These are phyloP conservation scores for Pogonomyrmex californicus DNA, from an alignment of 1,140 invertebrate genomes.

Conservation along the genomic window DNA sequence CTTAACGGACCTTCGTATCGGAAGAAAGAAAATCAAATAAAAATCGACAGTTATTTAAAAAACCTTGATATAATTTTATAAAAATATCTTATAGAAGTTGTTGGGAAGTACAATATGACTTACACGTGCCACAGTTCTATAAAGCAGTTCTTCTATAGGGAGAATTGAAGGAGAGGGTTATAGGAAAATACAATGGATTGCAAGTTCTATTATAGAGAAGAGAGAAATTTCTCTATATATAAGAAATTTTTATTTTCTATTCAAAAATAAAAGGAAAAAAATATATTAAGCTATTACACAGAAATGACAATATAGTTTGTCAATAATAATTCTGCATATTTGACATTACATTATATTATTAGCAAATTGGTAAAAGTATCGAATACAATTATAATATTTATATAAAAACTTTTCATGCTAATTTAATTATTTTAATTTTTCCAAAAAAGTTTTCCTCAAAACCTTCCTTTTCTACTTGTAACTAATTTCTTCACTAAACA, in stretches of 20 bases:
- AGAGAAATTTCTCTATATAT: not conserved
- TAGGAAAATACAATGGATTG: slow-evolving; percentile 18
- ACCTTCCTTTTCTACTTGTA: not conserved
- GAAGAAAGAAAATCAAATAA: slow-evolving; percentile 22
- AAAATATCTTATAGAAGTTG: slow-evolving; percentile 16
- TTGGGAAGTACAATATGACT: slow-evolving; percentile 16
- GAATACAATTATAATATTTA: not conserved
- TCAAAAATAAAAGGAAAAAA: not conserved
- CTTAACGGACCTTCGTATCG: slow-evolving; percentile 4
- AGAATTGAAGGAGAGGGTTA: slow-evolving; percentile 3
- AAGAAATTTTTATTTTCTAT: not conserved
- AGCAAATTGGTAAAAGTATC: not conserved
- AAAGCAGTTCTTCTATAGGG: not conserved
- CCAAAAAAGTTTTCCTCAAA: not conserved
- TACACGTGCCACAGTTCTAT: slow-evolving; percentile 35
- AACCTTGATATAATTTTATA: slow-evolving; percentile 35
- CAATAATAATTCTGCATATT: not conserved
- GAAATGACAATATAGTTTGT: not conserved
- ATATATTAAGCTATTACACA: not conserved
- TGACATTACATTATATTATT: slow-evolving; percentile 4
- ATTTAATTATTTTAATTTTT: not conserved
- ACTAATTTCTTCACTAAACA: not conserved
- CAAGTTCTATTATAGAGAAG: not conserved
- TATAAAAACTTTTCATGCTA: not conserved
- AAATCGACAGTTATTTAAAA: slow-evolving; percentile 34